These are phyloP conservation scores for Aphelenchoides besseyi DNA, from an alignment of 1,140 invertebrate species.

Conservation along the genomic window DNA sequence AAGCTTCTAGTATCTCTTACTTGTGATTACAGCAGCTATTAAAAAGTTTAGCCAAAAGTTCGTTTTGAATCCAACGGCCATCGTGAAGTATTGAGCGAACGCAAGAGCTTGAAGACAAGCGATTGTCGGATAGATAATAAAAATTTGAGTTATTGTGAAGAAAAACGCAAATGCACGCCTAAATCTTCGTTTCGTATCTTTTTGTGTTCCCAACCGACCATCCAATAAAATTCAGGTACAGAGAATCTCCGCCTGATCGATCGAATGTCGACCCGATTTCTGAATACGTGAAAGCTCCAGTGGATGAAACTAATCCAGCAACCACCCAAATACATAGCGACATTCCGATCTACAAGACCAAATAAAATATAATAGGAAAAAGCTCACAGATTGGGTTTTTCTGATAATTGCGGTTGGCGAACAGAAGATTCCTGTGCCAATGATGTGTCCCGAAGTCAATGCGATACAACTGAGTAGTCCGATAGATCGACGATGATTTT, in stretches of 20 bases:
- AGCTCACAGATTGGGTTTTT: neutral
- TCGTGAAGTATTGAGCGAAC: neutral
- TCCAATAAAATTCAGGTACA: neutral
- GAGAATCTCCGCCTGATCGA: neutral
- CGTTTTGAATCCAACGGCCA: neutral
- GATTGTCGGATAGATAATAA: slow-evolving; percentile 1
- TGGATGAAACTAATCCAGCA: neutral
- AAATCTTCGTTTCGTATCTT: too few species aligned
- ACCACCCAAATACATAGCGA: neutral
- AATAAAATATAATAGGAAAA: neutral
- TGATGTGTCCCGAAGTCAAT: neutral
- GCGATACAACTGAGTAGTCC: neutral
- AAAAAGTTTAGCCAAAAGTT: neutral
- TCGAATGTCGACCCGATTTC: neutral
- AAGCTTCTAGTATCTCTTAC: neutral
- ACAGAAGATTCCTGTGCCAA: neutral
- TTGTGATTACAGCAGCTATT: neutral
- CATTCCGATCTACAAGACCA: neutral
- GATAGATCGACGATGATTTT: neutral
- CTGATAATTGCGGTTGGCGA: neutral
- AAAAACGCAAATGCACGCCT: neutral
- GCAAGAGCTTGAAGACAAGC: neutral
- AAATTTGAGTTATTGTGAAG: neutral
- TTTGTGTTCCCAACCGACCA: too few species aligned
- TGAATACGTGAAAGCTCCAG: neutral